Conservation (phyloP, 1,140 invertebrate species). For the Drosophila parvula region DNA sequence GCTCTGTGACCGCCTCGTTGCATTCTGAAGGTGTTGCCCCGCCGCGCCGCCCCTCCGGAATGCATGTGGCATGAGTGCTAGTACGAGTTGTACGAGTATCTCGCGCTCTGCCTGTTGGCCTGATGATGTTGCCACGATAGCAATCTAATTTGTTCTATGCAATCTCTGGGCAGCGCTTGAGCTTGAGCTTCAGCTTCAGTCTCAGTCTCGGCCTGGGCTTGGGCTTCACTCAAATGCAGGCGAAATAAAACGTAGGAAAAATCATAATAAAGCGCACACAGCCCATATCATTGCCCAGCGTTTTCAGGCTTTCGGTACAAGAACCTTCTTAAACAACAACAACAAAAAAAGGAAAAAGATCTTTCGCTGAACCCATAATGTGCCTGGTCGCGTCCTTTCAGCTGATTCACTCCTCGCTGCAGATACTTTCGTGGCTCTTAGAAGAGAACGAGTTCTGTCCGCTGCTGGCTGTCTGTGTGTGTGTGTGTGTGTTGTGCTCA, state of each 20-base stretch:
- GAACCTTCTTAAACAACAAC: slow-evolving; percentile 15
- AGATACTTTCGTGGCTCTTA: slow-evolving; percentile 51
- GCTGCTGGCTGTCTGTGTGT: slow-evolving; percentile 10
- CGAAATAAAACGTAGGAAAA: slow-evolving; percentile 43
- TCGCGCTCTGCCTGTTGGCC: slow-evolving; percentile 56
- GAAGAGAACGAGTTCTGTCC: slow-evolving; percentile 46
- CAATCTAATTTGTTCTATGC: slow-evolving; percentile 83
- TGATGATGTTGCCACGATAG: slow-evolving; percentile 83
- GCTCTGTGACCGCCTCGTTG: slow-evolving; percentile 75
- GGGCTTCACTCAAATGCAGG: slow-evolving; percentile 39
- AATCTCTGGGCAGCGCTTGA: slow-evolving; percentile 43
- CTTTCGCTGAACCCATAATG: slow-evolving; percentile 54
- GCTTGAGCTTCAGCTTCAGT: slow-evolving; percentile 23
- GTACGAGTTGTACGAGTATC: slow-evolving; percentile 36
- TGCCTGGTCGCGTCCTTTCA: slow-evolving; percentile 69
- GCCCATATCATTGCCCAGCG: slow-evolving; percentile 69
- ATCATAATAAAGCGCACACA: slow-evolving; percentile 63
- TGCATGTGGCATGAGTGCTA: slow-evolving; percentile 41
- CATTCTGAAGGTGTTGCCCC: slow-evolving; percentile 78
- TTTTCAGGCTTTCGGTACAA: slow-evolving; percentile 41
- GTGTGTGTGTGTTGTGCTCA: slow-evolving; percentile 46
- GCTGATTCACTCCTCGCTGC: slow-evolving; percentile 71
- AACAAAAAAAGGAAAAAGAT: not conserved
- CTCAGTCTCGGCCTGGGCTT: not conserved
- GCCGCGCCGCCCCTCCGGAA: slow-evolving; percentile 20